Evolutionary conservation across 2,888 invertebrate genomes (phyloP).

Genomic region (Rutpela maculata): DNA sequence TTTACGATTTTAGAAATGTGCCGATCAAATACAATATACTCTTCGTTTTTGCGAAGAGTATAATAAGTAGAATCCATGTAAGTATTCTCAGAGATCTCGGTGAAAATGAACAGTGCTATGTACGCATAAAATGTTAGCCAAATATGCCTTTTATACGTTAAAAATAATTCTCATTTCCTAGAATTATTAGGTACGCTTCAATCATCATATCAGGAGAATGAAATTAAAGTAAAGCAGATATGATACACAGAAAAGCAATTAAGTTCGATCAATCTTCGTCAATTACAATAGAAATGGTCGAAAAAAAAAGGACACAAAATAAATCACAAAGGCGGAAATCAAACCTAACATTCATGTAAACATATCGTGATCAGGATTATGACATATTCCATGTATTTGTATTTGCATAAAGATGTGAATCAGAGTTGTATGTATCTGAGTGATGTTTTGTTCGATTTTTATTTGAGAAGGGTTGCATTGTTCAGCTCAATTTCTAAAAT

Average conservation of each 20-base stretch:
- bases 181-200: no score
- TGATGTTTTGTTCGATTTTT: slow-evolving; percentile 10
- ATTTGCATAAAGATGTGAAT: slow-evolving; percentile 29
- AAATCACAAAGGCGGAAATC: slow-evolving; percentile 12
- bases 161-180: no score
- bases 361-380: slow-evolving; percentile 12
- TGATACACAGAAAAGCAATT: not conserved
- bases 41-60: no score
- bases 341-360: slow-evolving; percentile 23
- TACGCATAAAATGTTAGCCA: no score
- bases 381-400: not conserved
- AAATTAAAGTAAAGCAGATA: not conserved
- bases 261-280: not conserved
- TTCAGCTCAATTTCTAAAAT: not conserved
- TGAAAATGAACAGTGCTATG: no score
- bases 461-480: slow-evolving; percentile 17
- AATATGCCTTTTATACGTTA: no score
- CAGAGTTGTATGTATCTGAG: slow-evolving; percentile 12
- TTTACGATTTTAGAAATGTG: no score
- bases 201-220: no score
- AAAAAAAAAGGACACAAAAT: not conserved
- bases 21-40: no score
- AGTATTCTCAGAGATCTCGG: no score
- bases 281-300: not conserved
- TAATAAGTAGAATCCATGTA: no score